A percentile compares a stretch with the other conserved stretches of the same genome.
phyloP scores from a whole-genome alignment of 2,113 vertebrate genomes.

The Desmodus rotundus region DNA sequence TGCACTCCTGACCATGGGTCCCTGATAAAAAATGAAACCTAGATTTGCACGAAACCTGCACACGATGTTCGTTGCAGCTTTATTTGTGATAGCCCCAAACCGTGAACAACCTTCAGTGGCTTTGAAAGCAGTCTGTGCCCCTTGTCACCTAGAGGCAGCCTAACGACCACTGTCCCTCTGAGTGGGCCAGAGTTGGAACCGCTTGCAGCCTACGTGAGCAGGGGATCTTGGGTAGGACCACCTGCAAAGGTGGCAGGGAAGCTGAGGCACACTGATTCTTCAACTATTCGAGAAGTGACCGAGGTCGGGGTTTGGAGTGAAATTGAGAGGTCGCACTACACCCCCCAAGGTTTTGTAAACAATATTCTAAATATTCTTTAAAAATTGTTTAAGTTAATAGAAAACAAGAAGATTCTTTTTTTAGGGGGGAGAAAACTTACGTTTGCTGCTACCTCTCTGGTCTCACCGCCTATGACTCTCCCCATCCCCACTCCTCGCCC shows the following conservation, averaged over 20 bases:
- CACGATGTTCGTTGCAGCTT: fast-evolving
- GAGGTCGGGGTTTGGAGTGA: not conserved
- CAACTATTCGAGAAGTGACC: not conserved
- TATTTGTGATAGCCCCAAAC: not conserved
- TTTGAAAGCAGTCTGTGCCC: not conserved
- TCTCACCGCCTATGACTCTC: not conserved
- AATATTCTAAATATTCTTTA: not conserved
- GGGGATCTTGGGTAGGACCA: too few relatives aligned
- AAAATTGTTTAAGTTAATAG: not conserved
- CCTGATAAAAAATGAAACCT: not conserved
- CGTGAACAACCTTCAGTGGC: not conserved
- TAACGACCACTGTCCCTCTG: fast-evolving
- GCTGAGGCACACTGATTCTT: not conserved
- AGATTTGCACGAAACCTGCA: not conserved
- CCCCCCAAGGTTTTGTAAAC: not conserved
- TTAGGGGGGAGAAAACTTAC: not conserved
- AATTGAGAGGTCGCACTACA: not conserved
- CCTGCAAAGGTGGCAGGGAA: not conserved
- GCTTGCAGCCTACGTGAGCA: not conserved
- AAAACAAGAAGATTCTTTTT: not conserved
- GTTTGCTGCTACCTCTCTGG: not conserved
- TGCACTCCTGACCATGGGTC: not conserved
- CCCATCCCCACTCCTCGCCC: too few relatives aligned
- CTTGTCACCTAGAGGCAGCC: not conserved
- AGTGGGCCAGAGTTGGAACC: not conserved